phyloP scores from a whole-genome alignment of 1,140 invertebrate species.

The Phocides pigmalion region DNA sequence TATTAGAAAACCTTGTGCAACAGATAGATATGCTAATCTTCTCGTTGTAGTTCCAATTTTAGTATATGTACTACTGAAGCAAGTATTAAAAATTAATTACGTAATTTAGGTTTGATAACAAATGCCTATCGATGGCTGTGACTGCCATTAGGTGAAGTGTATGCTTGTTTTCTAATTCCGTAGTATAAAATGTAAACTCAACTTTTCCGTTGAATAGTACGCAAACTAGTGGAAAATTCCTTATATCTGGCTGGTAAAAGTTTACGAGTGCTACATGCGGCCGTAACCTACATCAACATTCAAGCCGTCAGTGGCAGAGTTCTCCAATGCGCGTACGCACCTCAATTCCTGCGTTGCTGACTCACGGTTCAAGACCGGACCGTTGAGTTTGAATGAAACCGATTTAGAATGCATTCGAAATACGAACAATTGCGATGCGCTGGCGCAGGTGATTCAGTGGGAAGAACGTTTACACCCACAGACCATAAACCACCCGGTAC shows the following conservation, averaged over 20 bases:
- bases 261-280: conserved; percentile 18
- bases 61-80: too few species aligned
- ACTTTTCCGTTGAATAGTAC: background rate
- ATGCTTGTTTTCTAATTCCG: too few species aligned
- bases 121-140: too few species aligned
- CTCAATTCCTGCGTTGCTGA: conserved; percentile 40
- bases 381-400: conserved; percentile 58
- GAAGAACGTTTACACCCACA: conserved; percentile 16
- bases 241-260: conserved; percentile 24
- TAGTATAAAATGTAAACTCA: background rate
- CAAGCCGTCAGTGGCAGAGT: conserved; percentile 14
- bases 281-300: conserved; percentile 52
- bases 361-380: conserved; percentile 48
- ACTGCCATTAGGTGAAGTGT: too few species aligned
- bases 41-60: too few species aligned
- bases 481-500: background rate
- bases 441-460: conserved; percentile 44
- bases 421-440: conserved; percentile 45
- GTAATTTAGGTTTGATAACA: too few species aligned
- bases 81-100: too few species aligned
- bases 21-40: too few species aligned
- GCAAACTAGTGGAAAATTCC: conserved; percentile 36
- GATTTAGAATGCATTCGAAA: conserved; percentile 60
- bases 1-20: too few species aligned
- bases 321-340: conserved; percentile 9